These are phyloP conservation scores for Adrianichthys oophorus DNA, from an alignment of 2,797 vertebrate species.

Conservation along the genomic window DNA sequence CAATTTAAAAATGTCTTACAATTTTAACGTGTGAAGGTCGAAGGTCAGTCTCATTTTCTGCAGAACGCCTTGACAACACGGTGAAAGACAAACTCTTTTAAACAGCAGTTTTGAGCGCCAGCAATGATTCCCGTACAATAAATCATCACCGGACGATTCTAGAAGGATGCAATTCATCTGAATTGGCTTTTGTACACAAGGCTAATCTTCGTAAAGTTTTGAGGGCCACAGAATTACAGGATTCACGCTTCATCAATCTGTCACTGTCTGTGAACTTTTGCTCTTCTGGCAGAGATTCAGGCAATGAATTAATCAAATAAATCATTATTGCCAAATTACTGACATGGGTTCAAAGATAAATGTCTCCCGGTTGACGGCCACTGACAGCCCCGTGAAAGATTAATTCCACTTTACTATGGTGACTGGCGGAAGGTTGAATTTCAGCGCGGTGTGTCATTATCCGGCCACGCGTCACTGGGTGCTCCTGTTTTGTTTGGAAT, in stretches of 20 bases:
- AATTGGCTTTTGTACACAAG: constrained; percentile 55
- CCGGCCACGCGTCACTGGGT: constrained; percentile 16
- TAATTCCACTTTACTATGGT: constrained; percentile 53
- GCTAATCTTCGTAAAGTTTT: constrained; percentile 63
- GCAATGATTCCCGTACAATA: constrained; percentile 23
- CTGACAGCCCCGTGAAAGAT: constrained; percentile 67
- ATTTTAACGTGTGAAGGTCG: too few species aligned
- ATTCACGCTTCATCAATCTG: constrained; percentile 68
- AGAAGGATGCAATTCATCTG: constrained; percentile 37
- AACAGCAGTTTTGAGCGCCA: constrained; percentile 3
- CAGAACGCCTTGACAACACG: neutral
- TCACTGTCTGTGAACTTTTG: constrained; percentile 67
- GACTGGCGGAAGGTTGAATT: constrained; percentile 66
- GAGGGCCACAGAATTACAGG: constrained; percentile 57
- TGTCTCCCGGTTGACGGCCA: constrained; percentile 61
- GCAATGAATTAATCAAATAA: constrained; percentile 77
- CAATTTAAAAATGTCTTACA: too few species aligned
- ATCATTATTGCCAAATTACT: constrained; percentile 75
- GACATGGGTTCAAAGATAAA: constrained; percentile 75
- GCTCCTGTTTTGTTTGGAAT: constrained; percentile 19
- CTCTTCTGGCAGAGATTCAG: constrained; percentile 65
- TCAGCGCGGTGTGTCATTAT: constrained; percentile 28
- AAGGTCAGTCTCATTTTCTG: too few species aligned
- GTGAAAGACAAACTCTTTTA: constrained; percentile 4
- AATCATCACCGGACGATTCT: constrained; percentile 34